Evolutionary conservation across 2,113 vertebrate species (phyloP), one percentile per base, ranked within the genome.

Genomic region (Microcebus tavaratra): DNA sequence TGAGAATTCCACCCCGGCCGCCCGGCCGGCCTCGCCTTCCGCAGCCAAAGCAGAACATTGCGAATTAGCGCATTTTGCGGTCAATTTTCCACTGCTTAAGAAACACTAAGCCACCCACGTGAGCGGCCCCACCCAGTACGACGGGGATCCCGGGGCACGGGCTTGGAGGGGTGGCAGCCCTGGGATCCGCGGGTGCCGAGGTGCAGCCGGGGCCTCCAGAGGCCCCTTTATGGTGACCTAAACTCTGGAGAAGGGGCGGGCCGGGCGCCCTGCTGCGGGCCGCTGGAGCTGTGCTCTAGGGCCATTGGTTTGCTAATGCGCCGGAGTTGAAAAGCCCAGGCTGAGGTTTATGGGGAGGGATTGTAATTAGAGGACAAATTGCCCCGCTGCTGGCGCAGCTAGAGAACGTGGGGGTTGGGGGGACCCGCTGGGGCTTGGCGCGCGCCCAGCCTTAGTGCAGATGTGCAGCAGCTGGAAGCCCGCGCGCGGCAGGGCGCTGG

Each of bases 281-380:
- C 5, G 14, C 23, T 12, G 84, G 84, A 72, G 84, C 85, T 14
- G 42, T 70, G 48, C 78, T 1, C 0, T n/a, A 42, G 96, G 86
- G 78, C 96, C 96, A 55, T 96, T 92, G 88, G 96, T 17, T 96
- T 96, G 95, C 96, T 97, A 95, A 97, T 93, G 48, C 45, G 10
- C 67, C 7, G 0, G 55, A 27, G 95, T 39, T 95, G 95, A 96
- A 97, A 96, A 87, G 88, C 92, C 50, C 48, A 8, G 80, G 67
- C 50, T 55, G 94, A n/a, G 55, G 70, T 97, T 97, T 97, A 97
- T 94, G 93, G 95, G 85, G 73, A 96, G 96, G 97, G 96, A 80
- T 91, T 55, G 81, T 96, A 95, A 98, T 98, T 97, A 96, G 94
- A 90, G 91, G 90, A 98, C 98, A 98, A 98, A 98, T 98, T 98